Conservation (phyloP, 2,113 vertebrate genomes). For the Pelobates fuscus region DNA sequence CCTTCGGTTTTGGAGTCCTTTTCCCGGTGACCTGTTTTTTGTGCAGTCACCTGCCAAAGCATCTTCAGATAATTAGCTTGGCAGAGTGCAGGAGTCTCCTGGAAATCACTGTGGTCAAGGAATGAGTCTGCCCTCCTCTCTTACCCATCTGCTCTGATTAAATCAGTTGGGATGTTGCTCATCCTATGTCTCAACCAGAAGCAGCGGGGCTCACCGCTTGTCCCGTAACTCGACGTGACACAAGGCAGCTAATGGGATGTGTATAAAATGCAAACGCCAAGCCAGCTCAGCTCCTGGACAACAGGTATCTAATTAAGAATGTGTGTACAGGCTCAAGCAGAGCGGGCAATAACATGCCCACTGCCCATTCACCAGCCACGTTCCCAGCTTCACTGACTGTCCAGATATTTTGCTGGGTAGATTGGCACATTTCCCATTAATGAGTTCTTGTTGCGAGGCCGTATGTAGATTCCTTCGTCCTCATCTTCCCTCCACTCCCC, state of each 20-base stretch:
- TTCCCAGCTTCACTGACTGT: slow-evolving; percentile 52
- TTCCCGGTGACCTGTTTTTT: slow-evolving; percentile 50
- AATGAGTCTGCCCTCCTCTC: slow-evolving; percentile 41
- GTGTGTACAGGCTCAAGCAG: slow-evolving; percentile 51
- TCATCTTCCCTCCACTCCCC: no score
- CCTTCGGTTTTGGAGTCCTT: slow-evolving; percentile 16
- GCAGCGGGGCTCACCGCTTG: slow-evolving; percentile 53
- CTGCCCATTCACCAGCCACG: slow-evolving; percentile 58
- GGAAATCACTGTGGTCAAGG: slow-evolving; percentile 40
- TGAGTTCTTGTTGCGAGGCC: slow-evolving; percentile 56
- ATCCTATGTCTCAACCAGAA: slow-evolving; percentile 57
- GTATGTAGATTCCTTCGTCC: slow-evolving; percentile 53
- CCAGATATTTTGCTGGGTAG: slow-evolving; percentile 54
- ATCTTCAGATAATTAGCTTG: slow-evolving; percentile 47
- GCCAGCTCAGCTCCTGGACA: slow-evolving; percentile 51
- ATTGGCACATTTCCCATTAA: slow-evolving; percentile 56
- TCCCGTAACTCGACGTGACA: slow-evolving; percentile 56
- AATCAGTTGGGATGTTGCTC: slow-evolving; percentile 53
- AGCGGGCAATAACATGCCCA: slow-evolving; percentile 54
- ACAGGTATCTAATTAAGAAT: slow-evolving; percentile 59
- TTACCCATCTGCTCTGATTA: slow-evolving; percentile 50
- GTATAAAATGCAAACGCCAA: slow-evolving; percentile 59
- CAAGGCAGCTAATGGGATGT: slow-evolving; percentile 56
- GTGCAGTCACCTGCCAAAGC: slow-evolving; percentile 31
- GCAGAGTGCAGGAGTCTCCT: slow-evolving; percentile 40